phyloP scores from a whole-genome alignment of 2,888 invertebrate species.

The Lepidonotus clava region DNA sequence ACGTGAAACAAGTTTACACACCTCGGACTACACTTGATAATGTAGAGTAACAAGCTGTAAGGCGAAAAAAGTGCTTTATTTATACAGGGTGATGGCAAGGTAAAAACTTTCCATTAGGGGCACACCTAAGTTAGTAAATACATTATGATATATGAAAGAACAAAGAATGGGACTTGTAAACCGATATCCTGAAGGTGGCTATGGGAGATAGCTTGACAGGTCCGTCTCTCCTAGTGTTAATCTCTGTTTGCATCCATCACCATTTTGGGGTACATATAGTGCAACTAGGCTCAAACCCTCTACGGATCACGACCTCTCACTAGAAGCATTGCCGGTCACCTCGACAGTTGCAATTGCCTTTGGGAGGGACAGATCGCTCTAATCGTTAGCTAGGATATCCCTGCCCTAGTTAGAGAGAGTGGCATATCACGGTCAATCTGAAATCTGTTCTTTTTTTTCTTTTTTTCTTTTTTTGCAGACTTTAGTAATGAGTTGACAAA shows the following conservation, averaged over 20 bases:
- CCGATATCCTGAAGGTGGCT: slow-evolving; percentile 27
- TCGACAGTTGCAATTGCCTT: neutral
- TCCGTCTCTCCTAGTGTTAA: neutral
- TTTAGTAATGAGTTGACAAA: no score
- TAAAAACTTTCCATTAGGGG: slow-evolving; percentile 10
- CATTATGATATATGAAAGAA: slow-evolving; percentile 41
- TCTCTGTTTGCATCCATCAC: slow-evolving; percentile 32
- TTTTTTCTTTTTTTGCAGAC: neutral
- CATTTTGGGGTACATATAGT: neutral
- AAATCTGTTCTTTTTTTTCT: neutral
- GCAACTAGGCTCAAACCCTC: no score
- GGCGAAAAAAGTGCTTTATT: slow-evolving; percentile 33
- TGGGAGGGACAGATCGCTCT: neutral
- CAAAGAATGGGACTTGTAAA: slow-evolving; percentile 36
- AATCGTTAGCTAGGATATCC: no score
- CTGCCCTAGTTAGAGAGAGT: neutral
- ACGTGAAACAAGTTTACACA: neutral
- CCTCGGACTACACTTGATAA: slow-evolving; percentile 21
- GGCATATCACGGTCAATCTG: slow-evolving; percentile 40
- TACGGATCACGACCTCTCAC: no score
- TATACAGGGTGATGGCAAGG: slow-evolving; percentile 34
- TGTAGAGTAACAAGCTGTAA: slow-evolving; percentile 47
- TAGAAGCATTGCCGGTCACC: neutral
- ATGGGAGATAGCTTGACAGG: slow-evolving; percentile 29
- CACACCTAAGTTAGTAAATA: slow-evolving; percentile 42